Evolutionary conservation across 2,888 invertebrate genomes (phyloP).

Genomic region (Lamellibrachia columna): DNA sequence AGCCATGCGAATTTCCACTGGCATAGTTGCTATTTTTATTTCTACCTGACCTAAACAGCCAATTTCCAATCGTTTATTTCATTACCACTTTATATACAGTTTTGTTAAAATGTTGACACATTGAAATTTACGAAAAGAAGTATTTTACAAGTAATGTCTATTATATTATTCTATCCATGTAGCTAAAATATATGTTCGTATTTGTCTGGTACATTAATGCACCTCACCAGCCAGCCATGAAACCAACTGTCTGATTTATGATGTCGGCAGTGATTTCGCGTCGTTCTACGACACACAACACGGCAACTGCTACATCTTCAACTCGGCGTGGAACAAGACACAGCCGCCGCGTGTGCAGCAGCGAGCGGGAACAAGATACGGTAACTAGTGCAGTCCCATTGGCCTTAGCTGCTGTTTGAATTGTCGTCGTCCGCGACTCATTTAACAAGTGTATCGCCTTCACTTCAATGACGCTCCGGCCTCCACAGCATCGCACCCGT

Average conservation of each 20-base stretch:
- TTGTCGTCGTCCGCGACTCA: not conserved
- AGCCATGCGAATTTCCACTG: too few species aligned
- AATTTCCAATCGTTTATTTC: too few species aligned
- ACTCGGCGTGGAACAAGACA: slow-evolving; percentile 34
- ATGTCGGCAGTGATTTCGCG: slow-evolving; percentile 29
- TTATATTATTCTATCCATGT: not conserved
- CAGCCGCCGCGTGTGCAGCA: not conserved
- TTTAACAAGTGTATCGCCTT: too few species aligned
- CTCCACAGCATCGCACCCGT: too few species aligned
- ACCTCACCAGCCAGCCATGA: not conserved
- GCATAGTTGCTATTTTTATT: too few species aligned
- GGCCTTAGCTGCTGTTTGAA: not conserved
- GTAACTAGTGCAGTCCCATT: slow-evolving; percentile 10
- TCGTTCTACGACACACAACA: slow-evolving; percentile 32
- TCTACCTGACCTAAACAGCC: too few species aligned
- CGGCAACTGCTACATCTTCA: slow-evolving; percentile 40
- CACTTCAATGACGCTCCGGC: too few species aligned
- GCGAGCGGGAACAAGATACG: slow-evolving; percentile 34
- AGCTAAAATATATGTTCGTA: too few species aligned
- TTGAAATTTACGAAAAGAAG: not conserved
- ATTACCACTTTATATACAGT: too few species aligned
- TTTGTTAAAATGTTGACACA: too few species aligned
- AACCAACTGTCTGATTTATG: not conserved
- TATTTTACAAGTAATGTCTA: not conserved
- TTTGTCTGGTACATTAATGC: not conserved